phyloP scores from a whole-genome alignment of 2,113 vertebrate genomes.

The Chlamydotis undulata region DNA sequence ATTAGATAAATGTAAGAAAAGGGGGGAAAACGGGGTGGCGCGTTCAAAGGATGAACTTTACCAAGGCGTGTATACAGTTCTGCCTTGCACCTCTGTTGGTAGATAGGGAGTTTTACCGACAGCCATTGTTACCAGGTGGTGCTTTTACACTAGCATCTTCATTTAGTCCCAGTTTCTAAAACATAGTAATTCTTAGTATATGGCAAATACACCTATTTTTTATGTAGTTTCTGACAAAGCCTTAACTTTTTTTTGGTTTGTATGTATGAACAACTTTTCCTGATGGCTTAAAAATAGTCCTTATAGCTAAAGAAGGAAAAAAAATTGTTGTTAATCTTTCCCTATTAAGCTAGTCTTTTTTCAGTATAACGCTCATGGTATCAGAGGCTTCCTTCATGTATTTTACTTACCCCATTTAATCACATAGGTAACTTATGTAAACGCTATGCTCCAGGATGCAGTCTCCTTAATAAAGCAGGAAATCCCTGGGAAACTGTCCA shows the following conservation, averaged over 20 bases:
- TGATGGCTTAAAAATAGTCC: neutral
- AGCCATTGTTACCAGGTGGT: neutral
- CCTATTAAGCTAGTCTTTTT: neutral
- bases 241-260: neutral
- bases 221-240: neutral
- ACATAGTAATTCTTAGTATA: neutral
- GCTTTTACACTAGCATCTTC: neutral
- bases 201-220: neutral
- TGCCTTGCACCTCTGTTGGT: neutral
- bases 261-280: neutral
- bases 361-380: neutral
- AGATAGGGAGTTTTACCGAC: neutral
- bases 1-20: neutral
- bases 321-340: neutral
- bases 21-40: neutral
- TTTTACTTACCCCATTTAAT: conserved; percentile 19
- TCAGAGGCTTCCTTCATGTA: neutral
- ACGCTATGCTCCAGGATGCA: neutral
- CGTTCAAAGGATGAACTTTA: neutral
- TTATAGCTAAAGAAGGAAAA: neutral
- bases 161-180: neutral
- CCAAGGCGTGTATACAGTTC: neutral
- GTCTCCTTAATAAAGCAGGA: conserved; percentile 42
- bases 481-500: conserved; percentile 32
- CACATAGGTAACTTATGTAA: neutral